Evolutionary conservation across 2,888 invertebrate species (phyloP), one percentile per base, ranked within the genome.

Genomic region (Cosmia trapezina): DNA sequence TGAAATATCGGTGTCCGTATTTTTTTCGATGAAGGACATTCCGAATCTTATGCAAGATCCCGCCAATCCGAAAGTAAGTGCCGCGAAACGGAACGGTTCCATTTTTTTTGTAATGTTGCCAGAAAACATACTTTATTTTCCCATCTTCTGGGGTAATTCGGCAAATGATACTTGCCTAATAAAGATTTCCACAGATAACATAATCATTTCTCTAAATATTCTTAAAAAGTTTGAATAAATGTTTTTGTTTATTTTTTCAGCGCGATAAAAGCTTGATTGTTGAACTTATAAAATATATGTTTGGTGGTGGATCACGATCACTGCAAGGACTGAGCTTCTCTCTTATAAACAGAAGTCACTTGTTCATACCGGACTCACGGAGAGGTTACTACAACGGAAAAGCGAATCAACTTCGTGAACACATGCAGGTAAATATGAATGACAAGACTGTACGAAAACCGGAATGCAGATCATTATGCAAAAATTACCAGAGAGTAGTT

Each of bases 1-100:
- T 4, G 97, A 97, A 88, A 96, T 96, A 78, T 93, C 95, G 4
- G 84, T 96, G 51, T 93, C 96, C 0, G 92, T 94, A 54, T 96
- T 96, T 85, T 96, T 96, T 85, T 90, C 93, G 0, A 94, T 97
- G 92, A 93, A 96, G 76, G 96, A 96, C 70, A 93, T 96, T 61
- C 97, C 97, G 0, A 95, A 97, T 81, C 88, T 97, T 85, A 87
- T 97, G 60, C 91, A 94, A 61, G 95, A 97, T 83, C 95, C 96
- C 0, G 89, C 91, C 22, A 91, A 97, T 86, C 96, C 96, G 1
- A 96, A 96, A 91, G 97, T 96, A 88, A 86, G 88, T 89, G 70
- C 7, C 57, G 72, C 74, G 65, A 41, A 82, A 77, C 54, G 80
- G 61, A 85, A 80, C 73, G 77, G 19, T 54, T 53, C 19, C 43